Evolutionary conservation across 2,797 vertebrate species (phyloP).

Genomic region (Brotula barbata): DNA sequence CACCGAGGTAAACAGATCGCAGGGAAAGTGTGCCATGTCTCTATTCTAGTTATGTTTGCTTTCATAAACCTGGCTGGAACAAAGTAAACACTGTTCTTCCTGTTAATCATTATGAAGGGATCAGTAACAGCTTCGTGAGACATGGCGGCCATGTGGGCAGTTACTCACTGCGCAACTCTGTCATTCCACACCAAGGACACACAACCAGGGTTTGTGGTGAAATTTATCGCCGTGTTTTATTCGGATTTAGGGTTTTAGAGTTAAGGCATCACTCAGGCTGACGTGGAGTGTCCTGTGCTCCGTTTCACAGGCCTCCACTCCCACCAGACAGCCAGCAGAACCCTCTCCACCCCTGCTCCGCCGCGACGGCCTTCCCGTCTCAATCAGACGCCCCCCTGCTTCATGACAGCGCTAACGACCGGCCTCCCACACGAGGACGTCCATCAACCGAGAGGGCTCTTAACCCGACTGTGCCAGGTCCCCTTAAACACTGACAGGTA

Average conservation of each 20-base stretch:
- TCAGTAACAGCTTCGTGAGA: neutral
- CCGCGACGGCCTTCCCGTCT: slow-evolving; percentile 26
- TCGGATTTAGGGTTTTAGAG: too few relatives aligned
- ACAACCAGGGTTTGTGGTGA: neutral
- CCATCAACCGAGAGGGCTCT: slow-evolving; percentile 8
- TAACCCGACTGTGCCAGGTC: neutral
- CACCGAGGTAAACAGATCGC: neutral
- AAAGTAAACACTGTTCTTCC: neutral
- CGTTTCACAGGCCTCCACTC: slow-evolving; percentile 30
- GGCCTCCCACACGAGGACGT: slow-evolving; percentile 12
- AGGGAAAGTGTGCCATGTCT: slow-evolving; percentile 1
- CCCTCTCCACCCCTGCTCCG: slow-evolving; percentile 17
- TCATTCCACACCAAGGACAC: neutral
- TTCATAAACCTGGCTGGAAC: slow-evolving; percentile 7
- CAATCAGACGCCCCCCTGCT: slow-evolving; percentile 36
- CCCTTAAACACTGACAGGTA: neutral
- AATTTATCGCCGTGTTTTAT: neutral
- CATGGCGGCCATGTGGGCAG: neutral
- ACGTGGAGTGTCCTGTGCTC: slow-evolving; percentile 25
- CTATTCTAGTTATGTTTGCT: slow-evolving; percentile 3
- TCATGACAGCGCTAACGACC: slow-evolving; percentile 15
- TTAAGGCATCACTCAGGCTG: slow-evolving; percentile 20
- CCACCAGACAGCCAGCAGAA: neutral
- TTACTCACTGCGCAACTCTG: neutral
- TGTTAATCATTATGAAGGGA: slow-evolving; percentile 8